Evolutionary conservation across 2,888 invertebrate genomes (phyloP).

Genomic region (Cantharis rufa): DNA sequence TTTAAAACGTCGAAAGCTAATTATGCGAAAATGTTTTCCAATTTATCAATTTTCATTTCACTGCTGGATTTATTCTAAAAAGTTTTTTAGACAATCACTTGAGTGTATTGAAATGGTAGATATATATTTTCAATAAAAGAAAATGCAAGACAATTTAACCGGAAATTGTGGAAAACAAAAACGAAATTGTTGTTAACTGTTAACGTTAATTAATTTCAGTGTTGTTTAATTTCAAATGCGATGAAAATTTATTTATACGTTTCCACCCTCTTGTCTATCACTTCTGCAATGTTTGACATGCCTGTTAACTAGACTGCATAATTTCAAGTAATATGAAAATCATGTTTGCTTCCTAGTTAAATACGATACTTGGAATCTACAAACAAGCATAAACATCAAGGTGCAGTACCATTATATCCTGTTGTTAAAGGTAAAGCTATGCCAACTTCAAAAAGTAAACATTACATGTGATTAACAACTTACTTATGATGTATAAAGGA

Average conservation of each 20-base stretch:
- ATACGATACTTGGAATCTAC: background rate
- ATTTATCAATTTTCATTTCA: background rate
- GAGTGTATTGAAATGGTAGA: background rate
- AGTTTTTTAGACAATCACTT: background rate
- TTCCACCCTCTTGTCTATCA: background rate
- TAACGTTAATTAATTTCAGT: background rate
- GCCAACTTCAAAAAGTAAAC: conserved; percentile 4
- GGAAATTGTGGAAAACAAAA: background rate
- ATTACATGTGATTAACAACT: conserved; percentile 14
- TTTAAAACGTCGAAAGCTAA: background rate
- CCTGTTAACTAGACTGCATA: conserved; percentile 2
- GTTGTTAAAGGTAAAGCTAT: conserved; percentile 6
- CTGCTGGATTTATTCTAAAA: background rate
- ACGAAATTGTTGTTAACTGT: background rate
- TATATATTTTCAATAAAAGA: background rate
- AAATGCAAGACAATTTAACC: background rate
- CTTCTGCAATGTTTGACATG: conserved; percentile 8
- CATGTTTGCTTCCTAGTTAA: background rate
- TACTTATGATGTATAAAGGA: conserved; percentile 10
- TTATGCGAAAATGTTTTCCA: background rate
- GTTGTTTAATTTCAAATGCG: background rate
- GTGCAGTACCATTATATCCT: conserved; percentile 8
- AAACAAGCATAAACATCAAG: conserved; percentile 10
- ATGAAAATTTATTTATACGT: background rate
- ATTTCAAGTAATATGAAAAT: conserved; percentile 1